Evolutionary conservation across 2,888 invertebrate genomes (phyloP).

Genomic region (Clitarchus hookeri): DNA sequence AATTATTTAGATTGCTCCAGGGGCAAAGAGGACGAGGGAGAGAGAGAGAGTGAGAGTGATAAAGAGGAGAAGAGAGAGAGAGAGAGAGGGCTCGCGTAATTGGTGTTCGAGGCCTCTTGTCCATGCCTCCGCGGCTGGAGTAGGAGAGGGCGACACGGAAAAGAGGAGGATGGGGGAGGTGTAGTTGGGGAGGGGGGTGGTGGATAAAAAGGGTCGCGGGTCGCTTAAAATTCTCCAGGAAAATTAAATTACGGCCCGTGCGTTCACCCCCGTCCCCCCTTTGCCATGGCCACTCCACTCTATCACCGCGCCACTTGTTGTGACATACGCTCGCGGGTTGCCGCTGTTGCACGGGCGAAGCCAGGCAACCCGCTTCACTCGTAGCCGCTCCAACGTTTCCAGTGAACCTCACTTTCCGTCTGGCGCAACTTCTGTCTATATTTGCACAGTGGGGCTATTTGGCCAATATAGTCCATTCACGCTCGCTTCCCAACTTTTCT

Average conservation of each 20-base stretch:
- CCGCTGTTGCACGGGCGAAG: neutral
- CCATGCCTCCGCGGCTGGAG: neutral
- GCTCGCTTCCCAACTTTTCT: too few relatives aligned
- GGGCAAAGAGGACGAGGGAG: neutral
- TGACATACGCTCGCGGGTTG: neutral
- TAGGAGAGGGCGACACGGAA: neutral
- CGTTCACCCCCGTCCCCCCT: neutral
- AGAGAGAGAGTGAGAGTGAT: neutral
- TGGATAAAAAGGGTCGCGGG: neutral
- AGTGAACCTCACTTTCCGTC: too few relatives aligned
- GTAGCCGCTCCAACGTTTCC: too few relatives aligned
- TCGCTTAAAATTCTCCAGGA: conserved; percentile 3
- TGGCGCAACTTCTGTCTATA: too few relatives aligned
- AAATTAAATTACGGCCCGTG: conserved; percentile 8
- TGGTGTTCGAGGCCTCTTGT: neutral
- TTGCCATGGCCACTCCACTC: neutral
- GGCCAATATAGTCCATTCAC: too few relatives aligned
- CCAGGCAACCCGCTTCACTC: neutral
- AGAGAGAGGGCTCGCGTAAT: neutral
- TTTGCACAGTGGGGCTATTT: too few relatives aligned
- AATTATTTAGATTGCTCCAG: neutral
- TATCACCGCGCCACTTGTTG: neutral
- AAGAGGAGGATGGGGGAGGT: neutral
- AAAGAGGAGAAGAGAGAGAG: too few relatives aligned
- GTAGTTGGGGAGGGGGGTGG: neutral